phyloP scores from a whole-genome alignment of 2,113 vertebrate species.

The Uropsilus gracilis region DNA sequence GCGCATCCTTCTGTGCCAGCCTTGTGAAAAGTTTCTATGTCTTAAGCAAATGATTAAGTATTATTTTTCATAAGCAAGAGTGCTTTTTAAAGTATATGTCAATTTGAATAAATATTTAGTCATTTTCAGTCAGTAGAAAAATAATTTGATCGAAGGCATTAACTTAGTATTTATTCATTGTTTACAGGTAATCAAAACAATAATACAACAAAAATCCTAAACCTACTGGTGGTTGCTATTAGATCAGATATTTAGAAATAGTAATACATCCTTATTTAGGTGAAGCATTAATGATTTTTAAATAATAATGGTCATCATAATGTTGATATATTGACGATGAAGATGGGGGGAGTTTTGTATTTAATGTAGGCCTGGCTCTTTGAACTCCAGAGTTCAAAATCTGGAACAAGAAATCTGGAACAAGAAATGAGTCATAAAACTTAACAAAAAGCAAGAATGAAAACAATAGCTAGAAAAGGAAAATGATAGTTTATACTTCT shows the following conservation, averaged over 20 bases:
- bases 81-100: not conserved
- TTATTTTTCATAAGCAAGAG: not conserved
- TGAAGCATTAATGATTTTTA: constrained; percentile 10
- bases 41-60: not conserved
- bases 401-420: constrained; percentile 40
- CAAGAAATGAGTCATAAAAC: constrained; percentile 9
- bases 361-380: not conserved
- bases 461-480: not conserved
- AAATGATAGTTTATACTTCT: not conserved
- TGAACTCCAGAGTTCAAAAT: too few relatives aligned
- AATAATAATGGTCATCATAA: not conserved
- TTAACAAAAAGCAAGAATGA: not conserved
- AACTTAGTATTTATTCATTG: too few relatives aligned
- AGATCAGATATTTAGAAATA: not conserved
- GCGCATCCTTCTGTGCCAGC: too few relatives aligned
- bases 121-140: not conserved
- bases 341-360: not conserved
- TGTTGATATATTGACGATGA: not conserved
- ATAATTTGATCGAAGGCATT: not conserved
- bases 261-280: not conserved
- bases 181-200: not conserved
- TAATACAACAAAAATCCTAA: not conserved
- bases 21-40: too few relatives aligned
- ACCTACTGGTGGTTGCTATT: not conserved
- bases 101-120: not conserved